phyloP scores from a whole-genome alignment of 2,797 vertebrate species.

The Phrynocephalus vlangalii region DNA sequence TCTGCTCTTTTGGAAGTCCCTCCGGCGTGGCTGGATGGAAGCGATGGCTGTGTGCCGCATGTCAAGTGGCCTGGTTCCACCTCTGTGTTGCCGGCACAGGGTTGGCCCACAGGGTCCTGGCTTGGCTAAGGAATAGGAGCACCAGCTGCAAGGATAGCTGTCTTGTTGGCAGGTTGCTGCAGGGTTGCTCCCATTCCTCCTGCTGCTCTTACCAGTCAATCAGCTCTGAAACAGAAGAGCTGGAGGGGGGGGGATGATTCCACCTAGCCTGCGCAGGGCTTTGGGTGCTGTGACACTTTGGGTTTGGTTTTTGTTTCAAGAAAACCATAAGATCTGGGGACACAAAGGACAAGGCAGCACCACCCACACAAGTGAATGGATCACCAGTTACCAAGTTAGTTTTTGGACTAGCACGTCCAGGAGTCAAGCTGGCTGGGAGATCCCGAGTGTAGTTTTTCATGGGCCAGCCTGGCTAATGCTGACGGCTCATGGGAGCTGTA shows the following conservation, averaged over 20 bases:
- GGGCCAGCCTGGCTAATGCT: neutral
- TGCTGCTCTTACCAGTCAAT: conserved; percentile 58
- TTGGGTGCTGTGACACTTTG: neutral
- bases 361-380: neutral
- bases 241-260: conserved; percentile 43
- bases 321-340: neutral
- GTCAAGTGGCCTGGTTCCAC: conserved; percentile 72
- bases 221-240: conserved; percentile 37
- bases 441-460: neutral
- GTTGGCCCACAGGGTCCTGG: conserved; percentile 67
- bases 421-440: neutral
- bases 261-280: conserved; percentile 27
- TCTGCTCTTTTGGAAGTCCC: conserved; percentile 78
- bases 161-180: conserved; percentile 69
- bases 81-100: conserved; percentile 72
- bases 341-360: no score
- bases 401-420: neutral
- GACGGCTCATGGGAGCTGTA: neutral
- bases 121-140: conserved; percentile 78
- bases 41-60: conserved; percentile 45
- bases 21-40: conserved; percentile 64
- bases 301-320: neutral
- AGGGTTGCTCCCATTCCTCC: conserved; percentile 63
- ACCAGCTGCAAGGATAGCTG: conserved; percentile 78
- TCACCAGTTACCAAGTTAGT: neutral